Base-by-base conservation (phyloP, 2,888 invertebrate species). In the Iphiclides podalirius region DNA sequence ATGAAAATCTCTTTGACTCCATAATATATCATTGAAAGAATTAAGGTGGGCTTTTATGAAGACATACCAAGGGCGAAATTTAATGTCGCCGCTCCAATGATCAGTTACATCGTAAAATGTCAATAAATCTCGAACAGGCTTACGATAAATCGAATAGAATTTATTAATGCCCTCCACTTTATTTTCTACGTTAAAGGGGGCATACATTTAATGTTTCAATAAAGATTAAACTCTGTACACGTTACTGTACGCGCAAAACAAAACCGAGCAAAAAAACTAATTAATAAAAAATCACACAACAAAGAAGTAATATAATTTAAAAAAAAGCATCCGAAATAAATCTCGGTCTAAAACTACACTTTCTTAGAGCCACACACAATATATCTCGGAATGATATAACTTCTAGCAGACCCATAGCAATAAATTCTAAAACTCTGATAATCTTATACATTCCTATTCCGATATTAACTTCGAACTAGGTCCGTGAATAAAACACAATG, bases 341-440 rank as follows among this genome's bases (percentile, higher is more conserved):
- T 4, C 12, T 11, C 13, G 12, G 2, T 12, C 4, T 11, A 33
- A 33, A 11, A 33, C 12, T 13, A 3, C 12, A 17, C 17, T 16
- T 16, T 36, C 36, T 36, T 47, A 16, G 26, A n/a, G 11, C 17
- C 2, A 4, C 17, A 20, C 28, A 37, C 9, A 17, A 33, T 42
- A 33, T 42, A 36, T 47, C 35, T 47, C n/a, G 34, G 12, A 35
- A 28, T 13, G 41, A 20, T 38, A 43, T 23, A 38, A 14, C 48
- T 38, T 13, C 9, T 9, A 49, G 38, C 42, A 43, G 38, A 33
- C 16, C 34, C 16, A 49, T 44, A 40, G 40, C 44, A 40, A 44
- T 50, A 50, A 44, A 50, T 44, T 50, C 17, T 26, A 39, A 38
- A 50, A 50, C 44, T 44, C 14, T 40, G 44, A 50, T 50, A 50